phyloP scores from a whole-genome alignment of 2,113 vertebrate species.

The Tretioscincus oriximinensis region DNA sequence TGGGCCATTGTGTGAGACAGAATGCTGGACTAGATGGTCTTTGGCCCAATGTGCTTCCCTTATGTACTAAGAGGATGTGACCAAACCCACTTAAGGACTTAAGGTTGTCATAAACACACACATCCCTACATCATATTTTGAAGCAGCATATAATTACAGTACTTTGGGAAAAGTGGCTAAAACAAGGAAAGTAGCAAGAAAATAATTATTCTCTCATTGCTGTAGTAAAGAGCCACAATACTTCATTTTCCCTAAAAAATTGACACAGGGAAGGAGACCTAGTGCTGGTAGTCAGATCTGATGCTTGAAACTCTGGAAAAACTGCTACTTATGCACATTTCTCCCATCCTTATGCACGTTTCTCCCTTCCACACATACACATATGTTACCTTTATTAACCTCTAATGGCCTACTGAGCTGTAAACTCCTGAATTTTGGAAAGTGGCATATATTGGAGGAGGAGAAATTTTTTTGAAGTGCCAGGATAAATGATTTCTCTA shows the following conservation, averaged over 20 bases:
- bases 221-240: not conserved
- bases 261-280: not conserved
- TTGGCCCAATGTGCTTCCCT: too few species aligned
- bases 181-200: not conserved
- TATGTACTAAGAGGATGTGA: too few species aligned
- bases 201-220: not conserved
- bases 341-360: not conserved
- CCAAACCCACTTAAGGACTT: too few species aligned
- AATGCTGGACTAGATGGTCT: too few species aligned
- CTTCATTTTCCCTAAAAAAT: not conserved
- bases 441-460: fast-evolving
- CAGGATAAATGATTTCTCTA: not conserved
- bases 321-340: not conserved
- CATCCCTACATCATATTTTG: not conserved
- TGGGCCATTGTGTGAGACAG: too few species aligned
- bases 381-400: not conserved
- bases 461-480: not conserved
- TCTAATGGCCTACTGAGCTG: not conserved
- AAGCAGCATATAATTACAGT: not conserved
- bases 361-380: fast-evolving
- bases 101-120: too few species aligned
- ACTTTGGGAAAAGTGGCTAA: not conserved
- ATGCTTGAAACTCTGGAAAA: not conserved
- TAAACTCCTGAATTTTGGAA: not conserved
- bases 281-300: not conserved